Evolutionary conservation across 2,888 invertebrate species (phyloP), one percentile per base, ranked within the genome.

Genomic region (Gastrophysa polygoni): DNA sequence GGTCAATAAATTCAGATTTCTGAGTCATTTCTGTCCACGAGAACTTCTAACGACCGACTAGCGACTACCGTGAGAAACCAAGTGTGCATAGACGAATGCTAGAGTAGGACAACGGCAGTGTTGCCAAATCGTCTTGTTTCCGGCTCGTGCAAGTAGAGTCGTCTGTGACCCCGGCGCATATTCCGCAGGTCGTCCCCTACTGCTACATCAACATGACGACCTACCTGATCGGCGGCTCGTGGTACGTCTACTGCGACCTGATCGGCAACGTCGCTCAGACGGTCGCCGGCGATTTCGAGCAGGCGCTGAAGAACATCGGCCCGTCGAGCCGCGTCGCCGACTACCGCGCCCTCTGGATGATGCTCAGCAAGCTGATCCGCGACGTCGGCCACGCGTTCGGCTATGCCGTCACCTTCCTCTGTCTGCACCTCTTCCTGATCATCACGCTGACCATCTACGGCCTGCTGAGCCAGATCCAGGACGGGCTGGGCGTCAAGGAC

Each of bases 361-460:
- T 89, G 0, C 77, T 91, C 18, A 89, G 89, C 78, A 89, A 88
- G 78, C 81, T 90, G 8, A 87, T 88, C 0, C 81, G 89, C 18
- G 86, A 88, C 71, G 87, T 88, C 0, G 90, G 90, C 61, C 85
- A 86, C 47, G 87, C 90, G 1, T 85, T 87, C 69, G 89, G 89
- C 72, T 90, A 89, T 71, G 87, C 88, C 0, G 85, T 90, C 67
- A 89, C 88, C 1, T 90, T 89, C 71, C 82, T 90, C 59, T 88
- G 85, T 73, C 82, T 90, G 2, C 90, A 90, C 75, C 82, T 91
- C 10, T 91, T 91, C 74, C 85, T 90, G 10, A 88, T 89, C 61
- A 90, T 91, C 55, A 91, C 90, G 0, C 78, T 91, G n/a, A 90
- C 90, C 0, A 88, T 91, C 70, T 91, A 91, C 70, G 90, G 91